A percentile compares a stretch with the other conserved stretches of the same genome.
Evolutionary conservation across 2,113 vertebrate species (phyloP).

Genomic region (Sialia sialis): DNA sequence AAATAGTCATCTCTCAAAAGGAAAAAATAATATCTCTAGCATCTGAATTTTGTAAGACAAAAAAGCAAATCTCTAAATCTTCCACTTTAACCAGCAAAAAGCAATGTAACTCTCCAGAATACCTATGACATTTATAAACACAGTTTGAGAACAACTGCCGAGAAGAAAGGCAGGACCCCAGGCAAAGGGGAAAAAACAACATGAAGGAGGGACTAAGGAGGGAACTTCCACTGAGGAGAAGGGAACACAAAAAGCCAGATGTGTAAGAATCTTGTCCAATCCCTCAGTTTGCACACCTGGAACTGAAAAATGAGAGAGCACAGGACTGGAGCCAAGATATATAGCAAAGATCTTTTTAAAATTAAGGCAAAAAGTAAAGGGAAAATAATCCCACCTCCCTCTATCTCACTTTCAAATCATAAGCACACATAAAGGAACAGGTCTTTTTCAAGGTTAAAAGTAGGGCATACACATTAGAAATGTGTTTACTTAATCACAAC

Average conservation of each 20-base stretch:
- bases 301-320: neutral
- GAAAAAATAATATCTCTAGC: neutral
- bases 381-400: neutral
- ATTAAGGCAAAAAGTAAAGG: neutral
- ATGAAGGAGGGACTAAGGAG: neutral
- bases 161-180: neutral
- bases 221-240: neutral
- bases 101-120: neutral
- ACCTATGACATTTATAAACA: fast-evolving
- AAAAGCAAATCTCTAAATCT: neutral
- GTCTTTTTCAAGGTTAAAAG: neutral
- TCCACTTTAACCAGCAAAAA: neutral
- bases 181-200: neutral
- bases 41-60: neutral
- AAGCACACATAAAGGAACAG: neutral
- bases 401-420: neutral
- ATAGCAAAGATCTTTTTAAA: neutral
- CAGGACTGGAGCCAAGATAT: fast-evolving
- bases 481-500: neutral
- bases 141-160: neutral
- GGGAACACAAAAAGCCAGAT: neutral
- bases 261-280: neutral
- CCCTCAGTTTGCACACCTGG: neutral
- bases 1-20: neutral
- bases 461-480: neutral